A percentile compares a stretch with the other conserved stretches of the same genome.
Evolutionary conservation across 1,140 invertebrate species (phyloP).

Genomic region (Colletes latitarsis): DNA sequence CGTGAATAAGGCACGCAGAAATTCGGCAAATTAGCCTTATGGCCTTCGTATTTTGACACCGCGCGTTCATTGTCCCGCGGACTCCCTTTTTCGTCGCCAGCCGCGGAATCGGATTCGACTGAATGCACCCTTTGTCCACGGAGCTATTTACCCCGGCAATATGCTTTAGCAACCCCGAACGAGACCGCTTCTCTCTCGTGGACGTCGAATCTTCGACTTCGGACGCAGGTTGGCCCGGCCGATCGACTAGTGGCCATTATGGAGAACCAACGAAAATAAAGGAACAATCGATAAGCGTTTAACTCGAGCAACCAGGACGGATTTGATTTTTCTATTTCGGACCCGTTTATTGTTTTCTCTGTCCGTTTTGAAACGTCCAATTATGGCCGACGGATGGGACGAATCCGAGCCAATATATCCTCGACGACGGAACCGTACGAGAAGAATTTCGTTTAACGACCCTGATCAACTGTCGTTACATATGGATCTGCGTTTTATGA

Average conservation of each 20-base stretch:
- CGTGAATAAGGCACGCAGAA: slow-evolving; percentile 63
- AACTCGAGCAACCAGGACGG: background rate
- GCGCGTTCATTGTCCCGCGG: slow-evolving; percentile 69
- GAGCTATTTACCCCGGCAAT: slow-evolving; percentile 62
- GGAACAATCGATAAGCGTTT: slow-evolving; percentile 1
- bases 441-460: background rate
- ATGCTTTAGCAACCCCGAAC: slow-evolving; percentile 52
- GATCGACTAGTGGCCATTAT: background rate
- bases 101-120: slow-evolving; percentile 59
- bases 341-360: background rate
- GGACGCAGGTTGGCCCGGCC: background rate
- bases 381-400: background rate
- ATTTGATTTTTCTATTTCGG: background rate
- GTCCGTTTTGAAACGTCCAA: background rate
- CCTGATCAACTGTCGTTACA: background rate
- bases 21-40: slow-evolving; percentile 80
- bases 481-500: too few species aligned
- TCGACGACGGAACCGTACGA: background rate
- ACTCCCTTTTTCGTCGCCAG: slow-evolving; percentile 60
- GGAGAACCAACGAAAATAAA: background rate
- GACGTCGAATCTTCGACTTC: background rate
- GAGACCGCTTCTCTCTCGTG: background rate
- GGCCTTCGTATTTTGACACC: slow-evolving; percentile 79
- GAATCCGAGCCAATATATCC: background rate
- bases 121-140: slow-evolving; percentile 76